Evolutionary conservation across 2,888 invertebrate species (phyloP).

Genomic region (Arenicola marina): DNA sequence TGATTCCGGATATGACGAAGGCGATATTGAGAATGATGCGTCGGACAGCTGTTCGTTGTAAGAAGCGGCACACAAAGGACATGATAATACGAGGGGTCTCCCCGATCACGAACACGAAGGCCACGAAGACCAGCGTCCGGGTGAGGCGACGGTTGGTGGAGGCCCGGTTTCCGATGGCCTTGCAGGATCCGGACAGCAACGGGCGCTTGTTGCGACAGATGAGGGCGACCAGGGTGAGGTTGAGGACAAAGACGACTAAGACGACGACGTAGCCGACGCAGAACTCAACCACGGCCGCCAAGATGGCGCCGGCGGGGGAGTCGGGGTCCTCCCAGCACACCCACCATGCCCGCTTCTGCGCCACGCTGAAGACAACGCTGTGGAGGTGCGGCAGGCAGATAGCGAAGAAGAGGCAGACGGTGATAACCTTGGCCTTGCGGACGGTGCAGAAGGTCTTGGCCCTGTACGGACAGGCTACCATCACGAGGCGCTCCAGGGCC

Average conservation of each 20-base stretch:
- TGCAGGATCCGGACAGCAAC: background rate
- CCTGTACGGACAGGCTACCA: conserved; percentile 23
- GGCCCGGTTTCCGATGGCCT: background rate
- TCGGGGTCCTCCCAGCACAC: conserved; percentile 23
- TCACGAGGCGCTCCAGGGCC: conserved; percentile 25
- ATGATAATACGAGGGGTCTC: conserved; percentile 29
- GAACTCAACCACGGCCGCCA: conserved; percentile 17
- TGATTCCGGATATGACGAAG: conserved; percentile 25
- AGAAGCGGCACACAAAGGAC: conserved; percentile 10
- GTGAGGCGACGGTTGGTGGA: conserved; percentile 17
- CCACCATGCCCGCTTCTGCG: conserved; percentile 7
- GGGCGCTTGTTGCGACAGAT: conserved; percentile 12
- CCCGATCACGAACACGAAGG: conserved; percentile 26
- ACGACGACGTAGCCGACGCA: conserved; percentile 20
- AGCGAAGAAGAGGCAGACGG: conserved; percentile 4
- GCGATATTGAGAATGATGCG: conserved; percentile 23
- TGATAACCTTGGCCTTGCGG: conserved; percentile 10
- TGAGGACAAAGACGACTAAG: conserved; percentile 23
- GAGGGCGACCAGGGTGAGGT: conserved; percentile 15
- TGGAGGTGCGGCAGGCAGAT: conserved; percentile 17
- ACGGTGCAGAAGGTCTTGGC: conserved; percentile 24
- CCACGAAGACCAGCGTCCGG: conserved; percentile 21
- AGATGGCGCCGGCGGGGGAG: background rate
- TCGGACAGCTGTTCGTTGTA: conserved; percentile 9
- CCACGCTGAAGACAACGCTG: conserved; percentile 17